Conservation (phyloP, 2,797 vertebrate genomes). For the Zenarchopterus dispar region DNA sequence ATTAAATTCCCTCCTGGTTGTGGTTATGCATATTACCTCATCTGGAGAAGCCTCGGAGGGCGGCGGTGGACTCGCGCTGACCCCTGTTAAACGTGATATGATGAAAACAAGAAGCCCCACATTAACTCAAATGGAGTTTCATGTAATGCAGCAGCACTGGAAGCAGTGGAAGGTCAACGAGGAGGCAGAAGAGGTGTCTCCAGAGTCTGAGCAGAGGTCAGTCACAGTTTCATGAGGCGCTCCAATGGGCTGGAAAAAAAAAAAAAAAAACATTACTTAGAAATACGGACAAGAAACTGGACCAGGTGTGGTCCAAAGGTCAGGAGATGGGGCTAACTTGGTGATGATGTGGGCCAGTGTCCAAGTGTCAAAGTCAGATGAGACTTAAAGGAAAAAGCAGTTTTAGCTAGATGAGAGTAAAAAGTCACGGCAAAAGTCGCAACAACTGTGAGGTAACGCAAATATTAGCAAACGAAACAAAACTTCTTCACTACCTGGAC, state of each 20-base stretch:
- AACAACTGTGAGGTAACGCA: no score
- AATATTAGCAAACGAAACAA: no score
- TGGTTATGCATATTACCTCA: slow-evolving; percentile 32
- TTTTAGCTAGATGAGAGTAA: no score
- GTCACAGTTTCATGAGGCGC: no score
- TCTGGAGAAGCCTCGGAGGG: slow-evolving; percentile 34
- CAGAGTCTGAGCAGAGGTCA: neutral
- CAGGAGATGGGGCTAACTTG: no score
- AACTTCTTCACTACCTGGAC: no score
- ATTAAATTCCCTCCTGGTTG: slow-evolving; percentile 19
- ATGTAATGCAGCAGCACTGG: neutral
- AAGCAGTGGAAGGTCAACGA: slow-evolving; percentile 17
- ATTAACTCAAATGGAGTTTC: slow-evolving; percentile 16
- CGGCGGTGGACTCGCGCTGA: slow-evolving; percentile 25
- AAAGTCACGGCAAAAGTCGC: no score
- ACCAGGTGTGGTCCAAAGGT: no score
- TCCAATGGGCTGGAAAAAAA: neutral
- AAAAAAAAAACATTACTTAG: neutral
- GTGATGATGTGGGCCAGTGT: no score
- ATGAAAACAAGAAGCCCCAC: slow-evolving; percentile 24
- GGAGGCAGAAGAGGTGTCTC: slow-evolving; percentile 17
- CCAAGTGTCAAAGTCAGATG: no score
- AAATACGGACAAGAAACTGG: no score
- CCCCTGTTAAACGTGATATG: slow-evolving; percentile 41
- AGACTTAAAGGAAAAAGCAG: no score